Percentiles rank a stretch among this genome's conserved stretches.
Conservation (phyloP, 2,113 vertebrate genomes). For the Eptesicus fuscus region DNA sequence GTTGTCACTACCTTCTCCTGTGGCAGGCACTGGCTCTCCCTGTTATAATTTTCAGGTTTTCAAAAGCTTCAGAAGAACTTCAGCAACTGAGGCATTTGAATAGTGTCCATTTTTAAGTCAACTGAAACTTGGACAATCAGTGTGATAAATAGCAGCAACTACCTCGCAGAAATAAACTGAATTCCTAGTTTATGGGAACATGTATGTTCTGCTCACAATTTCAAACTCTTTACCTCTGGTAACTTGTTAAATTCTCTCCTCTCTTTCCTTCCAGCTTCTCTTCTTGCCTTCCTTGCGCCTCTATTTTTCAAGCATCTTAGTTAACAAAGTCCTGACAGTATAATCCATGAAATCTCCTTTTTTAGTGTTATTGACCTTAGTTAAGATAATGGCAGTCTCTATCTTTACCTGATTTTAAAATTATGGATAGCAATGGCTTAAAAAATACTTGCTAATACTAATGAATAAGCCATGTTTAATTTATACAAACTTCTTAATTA, state of each 20-base stretch:
- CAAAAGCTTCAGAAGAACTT: conserved; percentile 3
- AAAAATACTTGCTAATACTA: neutral
- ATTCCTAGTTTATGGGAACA: neutral
- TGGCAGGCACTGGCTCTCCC: neutral
- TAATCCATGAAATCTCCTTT: neutral
- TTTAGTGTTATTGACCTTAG: neutral
- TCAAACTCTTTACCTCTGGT: neutral
- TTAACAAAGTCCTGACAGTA: neutral
- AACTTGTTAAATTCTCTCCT: neutral
- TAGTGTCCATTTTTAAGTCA: neutral
- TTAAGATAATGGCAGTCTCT: neutral
- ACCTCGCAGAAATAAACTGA: conserved; percentile 13
- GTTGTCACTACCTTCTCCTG: neutral
- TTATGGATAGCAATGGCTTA: neutral
- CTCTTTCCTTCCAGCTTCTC: neutral
- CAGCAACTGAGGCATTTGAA: neutral
- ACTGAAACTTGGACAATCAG: neutral
- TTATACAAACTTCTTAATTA: neutral
- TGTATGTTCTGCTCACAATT: neutral
- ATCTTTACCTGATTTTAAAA: neutral
- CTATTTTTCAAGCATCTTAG: neutral
- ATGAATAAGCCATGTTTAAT: neutral
- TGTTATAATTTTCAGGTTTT: neutral
- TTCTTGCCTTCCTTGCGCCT: neutral
- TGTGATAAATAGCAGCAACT: neutral